These are phyloP conservation scores for Acronicta alni DNA, from an alignment of 2,888 invertebrate genomes.

Conservation along the genomic window DNA sequence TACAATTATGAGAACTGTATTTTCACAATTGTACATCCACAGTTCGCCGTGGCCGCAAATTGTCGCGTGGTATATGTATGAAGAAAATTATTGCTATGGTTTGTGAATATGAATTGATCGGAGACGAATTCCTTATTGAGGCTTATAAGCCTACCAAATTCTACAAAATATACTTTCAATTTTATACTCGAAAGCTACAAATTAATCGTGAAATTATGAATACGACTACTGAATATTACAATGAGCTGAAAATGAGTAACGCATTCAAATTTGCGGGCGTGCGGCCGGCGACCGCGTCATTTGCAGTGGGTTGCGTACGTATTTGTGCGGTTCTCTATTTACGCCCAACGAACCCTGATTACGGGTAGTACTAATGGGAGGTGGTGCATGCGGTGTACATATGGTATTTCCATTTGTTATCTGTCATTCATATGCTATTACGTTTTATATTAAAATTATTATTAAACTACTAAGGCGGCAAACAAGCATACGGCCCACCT, in stretches of 20 bases:
- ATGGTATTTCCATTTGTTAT: constrained; percentile 51
- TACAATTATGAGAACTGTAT: too few relatives aligned
- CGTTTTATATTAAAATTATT: too few relatives aligned
- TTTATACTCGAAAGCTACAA: constrained; percentile 7
- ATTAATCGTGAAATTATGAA: constrained; percentile 43
- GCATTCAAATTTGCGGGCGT: constrained; percentile 63
- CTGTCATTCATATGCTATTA: constrained; percentile 15
- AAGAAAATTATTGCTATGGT: too few relatives aligned
- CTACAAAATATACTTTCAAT: background rate
- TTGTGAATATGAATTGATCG: too few relatives aligned
- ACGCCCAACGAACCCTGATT: constrained; percentile 60
- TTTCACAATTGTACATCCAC: too few relatives aligned
- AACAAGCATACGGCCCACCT: too few relatives aligned
- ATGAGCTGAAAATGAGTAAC: constrained; percentile 57
- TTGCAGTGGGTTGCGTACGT: constrained; percentile 59
- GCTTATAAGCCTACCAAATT: too few relatives aligned
- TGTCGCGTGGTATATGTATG: too few relatives aligned
- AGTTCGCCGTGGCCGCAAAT: too few relatives aligned
- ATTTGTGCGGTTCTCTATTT: constrained; percentile 58
- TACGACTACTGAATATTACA: constrained; percentile 45
- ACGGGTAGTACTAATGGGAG: constrained; percentile 51
- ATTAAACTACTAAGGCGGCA: too few relatives aligned
- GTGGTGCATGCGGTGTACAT: constrained; percentile 26
- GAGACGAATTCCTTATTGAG: too few relatives aligned
- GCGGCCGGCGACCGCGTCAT: constrained; percentile 63